Evolutionary conservation across 2,113 vertebrate species (phyloP), one percentile per base, ranked within the genome.

Genomic region (Anguilla japonica): DNA sequence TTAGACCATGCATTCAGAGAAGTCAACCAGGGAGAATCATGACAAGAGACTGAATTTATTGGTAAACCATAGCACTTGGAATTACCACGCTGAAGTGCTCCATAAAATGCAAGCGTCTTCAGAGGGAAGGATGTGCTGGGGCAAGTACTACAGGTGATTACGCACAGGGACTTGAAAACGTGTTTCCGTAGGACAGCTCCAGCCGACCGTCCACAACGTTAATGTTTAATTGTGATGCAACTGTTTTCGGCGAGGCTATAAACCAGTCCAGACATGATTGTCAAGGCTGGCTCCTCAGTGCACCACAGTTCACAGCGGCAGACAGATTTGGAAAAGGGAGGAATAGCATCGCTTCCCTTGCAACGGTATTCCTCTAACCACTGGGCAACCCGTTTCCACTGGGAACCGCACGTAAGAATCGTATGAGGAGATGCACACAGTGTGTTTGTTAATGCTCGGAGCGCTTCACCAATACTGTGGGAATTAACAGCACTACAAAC

Each of bases 11-110:
- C 43, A 16, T 80, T 4, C 41, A 9, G 29, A 41, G 43, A 67
- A 94, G 92, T 93, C 93, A 92, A 92, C 89, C 92, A 93, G 90
- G 89, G 90, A 95, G 94, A 96, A 97, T 96, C 96, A 96, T 90
- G 91, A 34, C 34, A 34, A 90, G 89, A 87, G 93, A 96, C 92
- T 93, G 92, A 95, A 95, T 95, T 93, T 93, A 96, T 93, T 89
- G 93, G 93, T 92, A 95, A 93, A 88, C 91, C 46, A 93, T 95
- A 95, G 50, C 96, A 96, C 93, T 91, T 90, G 93, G 95, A 97
- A 96, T 46, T 96, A 96, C 97, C 96, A 96, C 94, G 84, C 93
- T 83, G 89, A 87, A 95, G 95, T 96, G 93, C n/a, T 78, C 41
- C 15, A 80, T 80, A 39, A 40, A 26, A 67, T 67, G 16, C 16